Evolutionary conservation across 2,113 vertebrate species (phyloP).

Genomic region (Malurus cyaneus): DNA sequence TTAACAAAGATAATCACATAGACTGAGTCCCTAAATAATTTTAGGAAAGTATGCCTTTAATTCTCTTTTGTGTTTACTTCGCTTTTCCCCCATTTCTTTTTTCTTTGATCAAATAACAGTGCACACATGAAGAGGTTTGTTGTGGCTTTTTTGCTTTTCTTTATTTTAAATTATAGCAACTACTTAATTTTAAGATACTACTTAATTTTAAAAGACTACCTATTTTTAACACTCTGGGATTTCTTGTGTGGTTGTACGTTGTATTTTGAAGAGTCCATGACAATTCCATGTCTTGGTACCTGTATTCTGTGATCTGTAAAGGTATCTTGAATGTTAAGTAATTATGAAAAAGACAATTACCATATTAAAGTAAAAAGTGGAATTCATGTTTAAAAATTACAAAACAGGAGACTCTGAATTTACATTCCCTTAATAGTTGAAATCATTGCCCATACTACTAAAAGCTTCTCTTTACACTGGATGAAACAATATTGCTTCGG

Average conservation of each 20-base stretch:
- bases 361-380: slow-evolving; percentile 16
- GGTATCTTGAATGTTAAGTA: neutral
- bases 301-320: neutral
- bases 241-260: neutral
- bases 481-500: neutral
- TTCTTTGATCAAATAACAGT: neutral
- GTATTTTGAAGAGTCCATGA: neutral
- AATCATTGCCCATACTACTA: neutral
- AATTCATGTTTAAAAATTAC: neutral
- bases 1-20: neutral
- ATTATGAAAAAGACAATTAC: neutral
- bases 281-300: neutral
- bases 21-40: neutral
- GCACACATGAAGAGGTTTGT: neutral
- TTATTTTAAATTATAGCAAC: neutral
- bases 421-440: neutral
- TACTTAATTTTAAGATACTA: neutral
- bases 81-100: neutral
- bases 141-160: neutral
- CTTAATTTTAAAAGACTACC: neutral
- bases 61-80: neutral
- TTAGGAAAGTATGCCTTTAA: neutral
- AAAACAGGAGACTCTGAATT: neutral
- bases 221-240: neutral
- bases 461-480: neutral